phyloP scores from a whole-genome alignment of 1,140 invertebrate species.

The Delia radicum region DNA sequence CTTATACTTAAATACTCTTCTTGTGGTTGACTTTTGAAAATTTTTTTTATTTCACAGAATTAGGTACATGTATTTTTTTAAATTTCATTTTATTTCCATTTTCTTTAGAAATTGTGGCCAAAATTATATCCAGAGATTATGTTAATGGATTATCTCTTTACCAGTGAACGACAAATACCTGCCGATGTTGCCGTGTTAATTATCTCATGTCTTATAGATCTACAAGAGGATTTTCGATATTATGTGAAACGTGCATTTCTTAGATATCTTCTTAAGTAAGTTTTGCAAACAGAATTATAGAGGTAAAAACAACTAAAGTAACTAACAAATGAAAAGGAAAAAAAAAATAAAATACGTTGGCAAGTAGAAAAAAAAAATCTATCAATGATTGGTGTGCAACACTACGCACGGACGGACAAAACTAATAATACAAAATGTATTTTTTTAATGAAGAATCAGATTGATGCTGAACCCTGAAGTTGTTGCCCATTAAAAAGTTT shows the following conservation, averaged over 20 bases:
- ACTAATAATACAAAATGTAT: too few relatives aligned
- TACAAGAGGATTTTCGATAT: slow-evolving; percentile 54
- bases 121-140: slow-evolving; percentile 50
- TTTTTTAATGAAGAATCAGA: too few relatives aligned
- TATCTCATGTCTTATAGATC: slow-evolving; percentile 51
- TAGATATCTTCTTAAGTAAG: slow-evolving; percentile 46
- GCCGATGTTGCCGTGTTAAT: slow-evolving; percentile 43
- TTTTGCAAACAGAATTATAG: not conserved
- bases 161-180: slow-evolving; percentile 41
- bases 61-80: too few relatives aligned
- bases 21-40: too few relatives aligned
- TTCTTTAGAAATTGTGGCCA: slow-evolving; percentile 46
- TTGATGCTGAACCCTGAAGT: too few relatives aligned
- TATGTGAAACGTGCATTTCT: slow-evolving; percentile 49
- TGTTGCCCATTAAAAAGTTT: too few relatives aligned
- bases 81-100: not conserved
- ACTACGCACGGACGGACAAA: too few relatives aligned
- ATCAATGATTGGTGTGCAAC: too few relatives aligned
- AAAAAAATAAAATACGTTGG: not conserved
- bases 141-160: slow-evolving; percentile 54
- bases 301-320: not conserved
- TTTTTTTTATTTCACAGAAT: too few relatives aligned
- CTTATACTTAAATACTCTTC: too few relatives aligned
- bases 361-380: not conserved
- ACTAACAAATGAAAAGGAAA: not conserved